These are phyloP conservation scores for Blera fallax DNA, from an alignment of 2,888 invertebrate species.

Conservation along the genomic window DNA sequence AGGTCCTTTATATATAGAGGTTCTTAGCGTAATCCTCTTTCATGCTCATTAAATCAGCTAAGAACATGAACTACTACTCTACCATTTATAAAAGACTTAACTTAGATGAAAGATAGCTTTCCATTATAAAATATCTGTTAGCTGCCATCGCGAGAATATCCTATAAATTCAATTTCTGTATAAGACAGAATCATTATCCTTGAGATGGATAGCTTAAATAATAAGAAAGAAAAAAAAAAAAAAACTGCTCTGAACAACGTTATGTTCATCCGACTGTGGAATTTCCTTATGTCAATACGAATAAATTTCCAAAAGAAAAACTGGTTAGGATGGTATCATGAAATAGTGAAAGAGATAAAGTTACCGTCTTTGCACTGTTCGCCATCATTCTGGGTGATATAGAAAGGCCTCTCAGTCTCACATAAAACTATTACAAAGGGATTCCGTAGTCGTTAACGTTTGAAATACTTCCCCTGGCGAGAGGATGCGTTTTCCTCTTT, in stretches of 20 bases:
- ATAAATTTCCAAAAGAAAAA: slow-evolving; percentile 9
- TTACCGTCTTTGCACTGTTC: neutral
- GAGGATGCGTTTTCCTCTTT: slow-evolving; percentile 31
- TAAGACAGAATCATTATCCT: slow-evolving; percentile 50
- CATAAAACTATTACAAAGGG: slow-evolving; percentile 55
- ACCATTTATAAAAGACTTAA: slow-evolving; percentile 60
- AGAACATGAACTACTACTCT: slow-evolving; percentile 42
- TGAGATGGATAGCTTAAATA: slow-evolving; percentile 25
- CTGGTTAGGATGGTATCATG: neutral
- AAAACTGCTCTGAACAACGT: neutral
- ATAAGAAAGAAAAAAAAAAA: slow-evolving; percentile 2
- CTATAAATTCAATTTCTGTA: slow-evolving; percentile 31
- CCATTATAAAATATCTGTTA: slow-evolving; percentile 39
- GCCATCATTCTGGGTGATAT: slow-evolving; percentile 3
- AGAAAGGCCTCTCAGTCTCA: slow-evolving; percentile 48
- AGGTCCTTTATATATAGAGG: neutral
- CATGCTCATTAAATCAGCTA: slow-evolving; percentile 58
- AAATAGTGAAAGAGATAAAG: slow-evolving; percentile 22
- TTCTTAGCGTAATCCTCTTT: slow-evolving; percentile 53
- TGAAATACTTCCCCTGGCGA: slow-evolving; percentile 24
- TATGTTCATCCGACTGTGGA: slow-evolving; percentile 9
- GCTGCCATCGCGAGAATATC: slow-evolving; percentile 19
- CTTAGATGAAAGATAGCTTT: slow-evolving; percentile 50
- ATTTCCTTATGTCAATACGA: slow-evolving; percentile 26
- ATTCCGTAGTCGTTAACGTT: slow-evolving; percentile 49